These are phyloP conservation scores for Oithona nana DNA, from an alignment of 2,888 invertebrate species.

Conservation along the genomic window DNA sequence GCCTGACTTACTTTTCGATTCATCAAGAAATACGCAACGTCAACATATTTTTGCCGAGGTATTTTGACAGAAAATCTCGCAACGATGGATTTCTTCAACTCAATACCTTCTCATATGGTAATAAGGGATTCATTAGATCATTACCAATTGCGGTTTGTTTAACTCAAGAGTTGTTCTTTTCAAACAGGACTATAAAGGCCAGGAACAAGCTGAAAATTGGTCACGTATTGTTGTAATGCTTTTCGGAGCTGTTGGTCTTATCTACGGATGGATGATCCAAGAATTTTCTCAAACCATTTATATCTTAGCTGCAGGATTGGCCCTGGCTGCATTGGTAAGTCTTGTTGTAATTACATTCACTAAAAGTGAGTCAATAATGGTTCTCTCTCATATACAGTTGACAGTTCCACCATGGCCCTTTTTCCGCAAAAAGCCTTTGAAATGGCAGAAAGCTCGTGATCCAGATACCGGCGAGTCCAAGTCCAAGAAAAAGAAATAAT, in stretches of 20 bases:
- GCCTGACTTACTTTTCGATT: too few species aligned
- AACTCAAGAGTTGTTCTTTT: constrained; percentile 20
- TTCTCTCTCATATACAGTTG: constrained; percentile 33
- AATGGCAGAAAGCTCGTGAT: constrained; percentile 61
- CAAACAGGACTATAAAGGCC: constrained; percentile 66
- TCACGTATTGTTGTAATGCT: constrained; percentile 58
- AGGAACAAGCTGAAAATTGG: constrained; percentile 67
- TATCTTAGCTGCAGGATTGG: constrained; percentile 73
- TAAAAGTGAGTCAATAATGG: constrained; percentile 18
- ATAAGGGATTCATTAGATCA: constrained; percentile 17
- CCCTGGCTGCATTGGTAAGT: constrained; percentile 59
- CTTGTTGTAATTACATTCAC: constrained; percentile 8
- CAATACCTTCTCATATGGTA: constrained; percentile 32
- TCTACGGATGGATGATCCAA: constrained; percentile 82
- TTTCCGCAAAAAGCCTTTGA: constrained; percentile 65
- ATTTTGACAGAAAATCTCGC: background rate
- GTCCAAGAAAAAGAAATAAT: constrained; percentile 34
- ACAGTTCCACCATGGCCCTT: constrained; percentile 94
- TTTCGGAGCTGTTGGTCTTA: constrained; percentile 51
- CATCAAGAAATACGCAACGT: too few species aligned
- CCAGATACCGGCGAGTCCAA: constrained; percentile 27
- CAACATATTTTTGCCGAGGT: background rate
- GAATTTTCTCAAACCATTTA: constrained; percentile 90
- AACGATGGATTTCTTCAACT: constrained; percentile 28
- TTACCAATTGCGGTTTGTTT: background rate